Base-by-base conservation (phyloP, 2,113 vertebrate species). In the Atractosteus spatula region DNA sequence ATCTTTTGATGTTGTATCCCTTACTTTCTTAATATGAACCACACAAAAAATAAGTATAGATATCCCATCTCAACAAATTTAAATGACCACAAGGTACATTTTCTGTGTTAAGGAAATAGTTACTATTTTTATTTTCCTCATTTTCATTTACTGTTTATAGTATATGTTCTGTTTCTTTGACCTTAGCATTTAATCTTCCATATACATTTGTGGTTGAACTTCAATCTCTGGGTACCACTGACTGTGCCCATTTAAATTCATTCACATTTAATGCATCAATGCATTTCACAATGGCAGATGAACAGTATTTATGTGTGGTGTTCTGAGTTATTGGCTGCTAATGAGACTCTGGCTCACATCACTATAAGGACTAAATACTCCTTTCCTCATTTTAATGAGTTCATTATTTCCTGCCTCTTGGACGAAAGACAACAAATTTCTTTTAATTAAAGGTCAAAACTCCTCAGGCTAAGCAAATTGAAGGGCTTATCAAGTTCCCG, bases 331-430 rank as follows among this genome's bases (percentile, higher is more conserved):
- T 92, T 91, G 88, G 86, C 87, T 89, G 84, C 90, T 92, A 91
- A 92, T 92, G 89, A 91, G 89, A 13, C 42, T 62, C 88, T 75
- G 66, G 79, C 87, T 89, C 88, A 86, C 81, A 88, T 72, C 86
- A 90, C 90, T 89, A 82, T 81, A 80, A 90, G 89, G 89, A 87
- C 87, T 80, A 85, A 93, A 90, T 89, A 84, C 88, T 91, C 90
- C 90, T 81, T 85, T 86, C 91, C 89, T 91, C 88, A 92, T 94
- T 94, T 95, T 96, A 96, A 97, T 96, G 94, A 95, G 93, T 95
- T 96, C 95, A 94, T 97, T 96, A 96, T 95, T 95, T 93, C 90
- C 92, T 94, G 94, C 90, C 90, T 93, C 93, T 91, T 91, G 89
- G 94, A 94, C 90, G 91, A 94, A 92, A 94, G 91, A 92, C 91